Evolutionary conservation across 1,140 invertebrate species (phyloP), one percentile per base, ranked within the genome.

Genomic region (Calephelis nemesis): DNA sequence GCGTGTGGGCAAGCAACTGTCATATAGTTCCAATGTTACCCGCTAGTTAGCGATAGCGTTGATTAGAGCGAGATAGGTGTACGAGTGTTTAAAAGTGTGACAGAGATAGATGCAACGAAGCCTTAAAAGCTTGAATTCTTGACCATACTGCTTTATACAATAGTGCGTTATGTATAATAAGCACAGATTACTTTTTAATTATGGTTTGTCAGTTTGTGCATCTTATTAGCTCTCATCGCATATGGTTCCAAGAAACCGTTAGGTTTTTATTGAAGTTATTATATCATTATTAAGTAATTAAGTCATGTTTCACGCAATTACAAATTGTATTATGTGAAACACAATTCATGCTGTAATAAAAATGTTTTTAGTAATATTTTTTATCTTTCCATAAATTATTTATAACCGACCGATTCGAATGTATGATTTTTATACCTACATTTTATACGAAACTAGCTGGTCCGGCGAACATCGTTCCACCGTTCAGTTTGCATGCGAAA

Each of bases 71-170:
- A 73, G 81, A 84, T 13, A 64, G 74, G n/a, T 12, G 47, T 70
- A 77, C 7, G 62, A 62, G 69, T 13, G 2, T 19, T 30, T 50
- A 49, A 63, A 47, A 8, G 86, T 71, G 74, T 1, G 76, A 91
- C 12, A 75, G 71, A 69, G 82, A 83, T 2, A 52, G 67, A 30
- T 7, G 63, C 67, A 70, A 58, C 62, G 70, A 70, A 87, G 85
- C 83, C 85, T 90, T 84, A 82, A 81, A 88, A 91, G 87, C 85
- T 90, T 79, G 58, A 49, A 74, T 60, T 42, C 39, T 60, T 60
- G 58, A 60, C 58, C 58, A 60, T 60, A 60, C 39, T 60, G 58
- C 12, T 60, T 42, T 60, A 60, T 39, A n/a, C 39, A 60, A 40
- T 40, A 12, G 54, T 60, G 58, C 30, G 30, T n/a, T 60, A 60